Evolutionary conservation across 2,797 vertebrate species (phyloP).

Genomic region (Poeciliopsis presidionis): DNA sequence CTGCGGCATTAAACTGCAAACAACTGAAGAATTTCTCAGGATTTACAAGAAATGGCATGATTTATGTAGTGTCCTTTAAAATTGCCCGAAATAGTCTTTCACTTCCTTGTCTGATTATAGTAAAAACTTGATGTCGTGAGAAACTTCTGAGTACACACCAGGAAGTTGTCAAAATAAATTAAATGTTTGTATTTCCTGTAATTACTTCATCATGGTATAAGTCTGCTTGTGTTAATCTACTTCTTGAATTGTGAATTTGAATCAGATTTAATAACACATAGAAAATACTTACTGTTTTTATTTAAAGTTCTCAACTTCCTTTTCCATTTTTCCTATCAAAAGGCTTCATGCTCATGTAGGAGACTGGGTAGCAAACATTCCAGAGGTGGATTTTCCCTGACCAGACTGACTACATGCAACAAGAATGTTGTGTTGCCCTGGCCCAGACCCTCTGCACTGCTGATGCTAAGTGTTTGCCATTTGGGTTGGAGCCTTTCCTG

Average conservation of each 20-base stretch:
- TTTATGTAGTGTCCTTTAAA: background rate
- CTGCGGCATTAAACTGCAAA: background rate
- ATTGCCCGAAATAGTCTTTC: background rate
- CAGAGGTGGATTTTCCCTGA: conserved; percentile 56
- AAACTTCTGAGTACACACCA: background rate
- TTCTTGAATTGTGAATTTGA: background rate
- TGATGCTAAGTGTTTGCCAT: conserved; percentile 48
- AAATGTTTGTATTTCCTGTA: background rate
- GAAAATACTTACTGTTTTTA: background rate
- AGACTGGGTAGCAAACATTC: conserved; percentile 31
- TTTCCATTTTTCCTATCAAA: background rate
- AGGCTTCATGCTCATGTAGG: conserved; percentile 22
- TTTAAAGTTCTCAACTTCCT: background rate
- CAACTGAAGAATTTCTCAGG: background rate
- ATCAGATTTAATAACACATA: background rate
- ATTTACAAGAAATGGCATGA: conserved; percentile 1
- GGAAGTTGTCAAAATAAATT: background rate
- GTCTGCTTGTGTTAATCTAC: background rate
- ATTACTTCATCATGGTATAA: background rate
- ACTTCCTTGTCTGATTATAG: background rate
- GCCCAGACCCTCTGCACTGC: conserved; percentile 21
- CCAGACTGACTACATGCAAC: conserved; percentile 44
- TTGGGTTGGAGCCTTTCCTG: conserved; percentile 54
- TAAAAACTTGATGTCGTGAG: background rate
- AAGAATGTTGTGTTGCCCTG: conserved; percentile 61